Percentiles rank a stretch among this genome's conserved stretches.
These are phyloP conservation scores for Orcinus orca DNA, from an alignment of 2,113 vertebrate species.

Conservation along the genomic window DNA sequence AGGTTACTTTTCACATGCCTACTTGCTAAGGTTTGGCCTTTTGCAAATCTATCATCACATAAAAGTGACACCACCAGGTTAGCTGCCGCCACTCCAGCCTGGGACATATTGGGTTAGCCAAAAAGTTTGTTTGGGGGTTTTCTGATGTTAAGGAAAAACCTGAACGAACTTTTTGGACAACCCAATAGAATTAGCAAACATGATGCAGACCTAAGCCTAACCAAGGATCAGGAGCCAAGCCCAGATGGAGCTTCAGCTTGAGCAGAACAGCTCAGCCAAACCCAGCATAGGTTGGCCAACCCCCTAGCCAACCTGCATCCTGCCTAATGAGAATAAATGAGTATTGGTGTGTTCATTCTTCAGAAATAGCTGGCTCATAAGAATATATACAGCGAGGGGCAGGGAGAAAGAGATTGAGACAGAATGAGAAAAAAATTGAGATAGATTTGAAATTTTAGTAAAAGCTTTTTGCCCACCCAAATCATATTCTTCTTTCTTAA, in stretches of 20 bases:
- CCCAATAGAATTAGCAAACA: not conserved
- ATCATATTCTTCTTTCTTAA: not conserved
- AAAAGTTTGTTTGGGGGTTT: no score
- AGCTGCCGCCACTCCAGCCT: not conserved
- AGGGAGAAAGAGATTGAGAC: not conserved
- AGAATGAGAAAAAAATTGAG: not conserved
- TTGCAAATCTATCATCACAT: not conserved
- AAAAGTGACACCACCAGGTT: not conserved
- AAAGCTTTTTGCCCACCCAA: not conserved
- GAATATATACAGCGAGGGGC: not conserved
- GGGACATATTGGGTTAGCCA: not conserved
- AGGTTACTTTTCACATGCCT: not conserved
- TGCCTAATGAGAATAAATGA: not conserved
- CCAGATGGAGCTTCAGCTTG: not conserved
- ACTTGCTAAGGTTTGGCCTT: not conserved
- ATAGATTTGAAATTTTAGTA: not conserved
- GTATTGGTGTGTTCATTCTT: not conserved
- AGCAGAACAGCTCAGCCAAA: not conserved
- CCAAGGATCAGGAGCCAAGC: not conserved
- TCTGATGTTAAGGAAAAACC: no score
- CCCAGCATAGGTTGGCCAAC: not conserved
- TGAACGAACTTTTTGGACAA: no score
- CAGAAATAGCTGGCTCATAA: not conserved
- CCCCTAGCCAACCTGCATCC: not conserved
- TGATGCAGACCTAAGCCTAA: not conserved